Base-by-base conservation (phyloP, 2,797 vertebrate species). In the Gallinago solitaria region DNA sequence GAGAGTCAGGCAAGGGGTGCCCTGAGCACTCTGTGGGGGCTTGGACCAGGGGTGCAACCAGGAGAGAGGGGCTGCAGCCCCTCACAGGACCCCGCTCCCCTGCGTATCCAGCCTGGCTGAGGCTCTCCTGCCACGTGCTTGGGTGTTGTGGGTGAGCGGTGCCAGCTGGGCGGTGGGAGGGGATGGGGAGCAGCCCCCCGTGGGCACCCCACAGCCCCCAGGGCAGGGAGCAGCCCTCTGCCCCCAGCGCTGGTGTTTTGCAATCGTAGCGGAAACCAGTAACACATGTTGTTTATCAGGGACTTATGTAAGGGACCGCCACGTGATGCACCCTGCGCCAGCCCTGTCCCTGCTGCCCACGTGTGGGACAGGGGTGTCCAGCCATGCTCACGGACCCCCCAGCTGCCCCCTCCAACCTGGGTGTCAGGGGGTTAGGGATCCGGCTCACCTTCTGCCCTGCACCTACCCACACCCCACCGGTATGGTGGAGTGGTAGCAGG, bases 231-330 rank as follows among this genome's bases (percentile, higher is more conserved):
- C 45, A 48, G 69, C 41, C 28, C 39, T 57, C 30, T 59, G 80
- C 35, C 56, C 41, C n/a, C 60, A 6, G 74, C 24, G 5, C 21
- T 1, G 1, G 25, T 1, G 3, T 96, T 96, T 94, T 95, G 95
- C 89, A 96, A 94, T 93, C 81, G 9, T 68, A 11, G 81, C 19
- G 24, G 81, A 83, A 95, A 94, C 47, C n/a, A 43, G 59, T 69
- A 73, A 87, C 95, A 96, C 88, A 79, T 96, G 94, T 96, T 97
- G 94, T 96, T 96, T 93, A 68, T 95, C 90, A 20, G 56, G n/a
- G 61, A 27, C 41, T 96, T 97, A 92, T 43, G 87, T 87, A 97
- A 97, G 93, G 63, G 37, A 15, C 51, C 0, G 1, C 21, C 95
- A 47, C 41, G 85, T 95, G 94, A 51, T 25, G 8, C 3, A 4